phyloP scores from a whole-genome alignment of 1,140 invertebrate genomes.

The Thaumatotibia leucotreta region DNA sequence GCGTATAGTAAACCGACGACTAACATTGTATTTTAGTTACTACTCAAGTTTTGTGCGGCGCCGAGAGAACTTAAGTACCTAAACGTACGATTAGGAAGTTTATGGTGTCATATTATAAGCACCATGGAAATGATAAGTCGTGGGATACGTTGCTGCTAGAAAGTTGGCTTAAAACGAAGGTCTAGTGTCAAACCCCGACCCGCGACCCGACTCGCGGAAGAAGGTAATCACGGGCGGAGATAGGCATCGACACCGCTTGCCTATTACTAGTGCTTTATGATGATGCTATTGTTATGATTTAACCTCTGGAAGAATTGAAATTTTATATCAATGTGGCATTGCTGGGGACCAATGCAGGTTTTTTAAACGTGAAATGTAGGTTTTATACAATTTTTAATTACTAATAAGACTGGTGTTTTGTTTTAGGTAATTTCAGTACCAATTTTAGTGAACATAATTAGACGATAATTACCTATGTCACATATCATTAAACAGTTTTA shows the following conservation, averaged over 20 bases:
- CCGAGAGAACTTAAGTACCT: no score
- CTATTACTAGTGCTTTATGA: slow-evolving; percentile 36
- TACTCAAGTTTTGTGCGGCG: no score
- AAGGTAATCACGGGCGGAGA: slow-evolving; percentile 51
- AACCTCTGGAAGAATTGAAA: not conserved
- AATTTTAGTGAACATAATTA: no score
- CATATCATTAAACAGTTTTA: no score
- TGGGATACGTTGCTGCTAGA: not conserved
- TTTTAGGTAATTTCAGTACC: no score
- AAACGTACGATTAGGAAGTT: no score
- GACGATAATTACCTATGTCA: no score
- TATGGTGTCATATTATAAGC: not conserved
- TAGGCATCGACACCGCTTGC: slow-evolving; percentile 25
- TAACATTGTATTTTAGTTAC: no score
- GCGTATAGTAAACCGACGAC: no score
- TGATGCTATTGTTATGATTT: slow-evolving; percentile 17
- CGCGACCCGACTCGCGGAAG: slow-evolving; percentile 59
- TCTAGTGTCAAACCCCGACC: slow-evolving; percentile 40
- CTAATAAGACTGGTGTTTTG: no score
- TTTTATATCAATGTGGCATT: not conserved
- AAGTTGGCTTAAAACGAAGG: slow-evolving; percentile 8
- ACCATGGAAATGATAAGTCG: not conserved
- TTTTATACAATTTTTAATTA: no score
- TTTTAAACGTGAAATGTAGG: no score
- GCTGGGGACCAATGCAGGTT: not conserved